Evolutionary conservation across 2,888 invertebrate genomes (phyloP).

Genomic region (Microplitis deprimator): DNA sequence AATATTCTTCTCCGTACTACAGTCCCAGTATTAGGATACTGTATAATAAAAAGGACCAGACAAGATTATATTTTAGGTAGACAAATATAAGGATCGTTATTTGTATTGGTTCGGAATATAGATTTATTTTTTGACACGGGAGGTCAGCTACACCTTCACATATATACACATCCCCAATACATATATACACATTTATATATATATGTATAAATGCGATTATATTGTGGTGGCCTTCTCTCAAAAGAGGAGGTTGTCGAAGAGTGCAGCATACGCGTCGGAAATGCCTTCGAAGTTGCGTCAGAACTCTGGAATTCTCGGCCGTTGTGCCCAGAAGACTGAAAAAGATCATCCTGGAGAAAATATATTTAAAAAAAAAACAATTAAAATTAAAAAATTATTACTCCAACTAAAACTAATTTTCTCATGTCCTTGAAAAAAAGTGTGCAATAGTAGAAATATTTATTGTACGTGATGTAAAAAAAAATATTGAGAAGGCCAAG

Average conservation of each 20-base stretch:
- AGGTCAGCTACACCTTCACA: not conserved
- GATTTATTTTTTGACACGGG: not conserved
- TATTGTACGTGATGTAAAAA: not conserved
- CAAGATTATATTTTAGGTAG: slow-evolving; percentile 6
- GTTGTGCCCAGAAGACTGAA: slow-evolving; percentile 44
- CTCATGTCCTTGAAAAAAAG: not conserved
- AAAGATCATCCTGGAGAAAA: slow-evolving; percentile 33
- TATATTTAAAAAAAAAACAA: slow-evolving; percentile 23
- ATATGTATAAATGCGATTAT: slow-evolving; percentile 47
- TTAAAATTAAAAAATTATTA: slow-evolving; percentile 34
- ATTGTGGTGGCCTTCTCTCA: slow-evolving; percentile 52
- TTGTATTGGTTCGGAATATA: not conserved
- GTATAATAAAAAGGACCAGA: not conserved
- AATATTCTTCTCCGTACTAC: too few relatives aligned
- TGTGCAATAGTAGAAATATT: too few relatives aligned
- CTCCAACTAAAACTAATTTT: slow-evolving; percentile 12
- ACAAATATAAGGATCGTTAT: not conserved
- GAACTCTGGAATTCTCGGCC: slow-evolving; percentile 65
- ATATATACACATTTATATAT: not conserved
- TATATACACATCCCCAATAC: not conserved
- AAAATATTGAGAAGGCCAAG: slow-evolving; percentile 34
- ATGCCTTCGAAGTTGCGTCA: slow-evolving; percentile 69
- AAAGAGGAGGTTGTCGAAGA: slow-evolving; percentile 56
- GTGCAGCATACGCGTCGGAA: slow-evolving; percentile 68
- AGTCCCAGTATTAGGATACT: not conserved